Evolutionary conservation across 2,113 vertebrate genomes (phyloP).

Genomic region (Vombatus ursinus): DNA sequence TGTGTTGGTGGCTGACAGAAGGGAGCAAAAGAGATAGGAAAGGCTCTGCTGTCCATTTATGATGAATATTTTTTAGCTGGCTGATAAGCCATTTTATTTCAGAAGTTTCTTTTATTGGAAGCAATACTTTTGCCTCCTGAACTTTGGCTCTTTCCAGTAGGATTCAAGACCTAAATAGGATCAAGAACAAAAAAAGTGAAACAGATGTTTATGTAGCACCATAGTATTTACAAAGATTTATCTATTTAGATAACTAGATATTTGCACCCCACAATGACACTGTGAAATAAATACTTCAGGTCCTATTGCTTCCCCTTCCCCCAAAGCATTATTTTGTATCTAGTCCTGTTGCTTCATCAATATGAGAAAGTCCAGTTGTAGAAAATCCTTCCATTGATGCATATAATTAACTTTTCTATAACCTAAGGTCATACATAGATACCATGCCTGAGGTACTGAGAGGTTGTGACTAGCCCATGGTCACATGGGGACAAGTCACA

Average conservation of each 20-base stretch:
- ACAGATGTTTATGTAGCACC: too few relatives aligned
- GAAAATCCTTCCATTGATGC: background rate
- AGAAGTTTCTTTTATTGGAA: background rate
- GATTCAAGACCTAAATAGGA: too few relatives aligned
- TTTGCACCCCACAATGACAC: too few relatives aligned
- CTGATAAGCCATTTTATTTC: background rate
- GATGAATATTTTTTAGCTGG: background rate
- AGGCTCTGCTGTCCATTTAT: background rate
- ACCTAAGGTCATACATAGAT: background rate
- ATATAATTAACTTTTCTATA: background rate
- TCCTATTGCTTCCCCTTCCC: background rate
- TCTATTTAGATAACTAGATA: too few relatives aligned
- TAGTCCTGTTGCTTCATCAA: background rate
- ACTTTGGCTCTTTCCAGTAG: background rate
- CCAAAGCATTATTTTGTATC: background rate
- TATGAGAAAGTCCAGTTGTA: background rate
- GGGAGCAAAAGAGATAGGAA: background rate
- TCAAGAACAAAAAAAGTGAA: too few relatives aligned
- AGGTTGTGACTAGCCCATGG: background rate
- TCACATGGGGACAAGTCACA: background rate
- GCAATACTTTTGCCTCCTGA: background rate
- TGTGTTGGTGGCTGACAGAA: background rate
- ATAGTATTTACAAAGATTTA: too few relatives aligned
- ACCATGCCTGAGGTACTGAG: background rate
- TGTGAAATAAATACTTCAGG: background rate